Base-by-base conservation (phyloP, 2,797 vertebrate genomes). In the Dromococcyx pavoninus region DNA sequence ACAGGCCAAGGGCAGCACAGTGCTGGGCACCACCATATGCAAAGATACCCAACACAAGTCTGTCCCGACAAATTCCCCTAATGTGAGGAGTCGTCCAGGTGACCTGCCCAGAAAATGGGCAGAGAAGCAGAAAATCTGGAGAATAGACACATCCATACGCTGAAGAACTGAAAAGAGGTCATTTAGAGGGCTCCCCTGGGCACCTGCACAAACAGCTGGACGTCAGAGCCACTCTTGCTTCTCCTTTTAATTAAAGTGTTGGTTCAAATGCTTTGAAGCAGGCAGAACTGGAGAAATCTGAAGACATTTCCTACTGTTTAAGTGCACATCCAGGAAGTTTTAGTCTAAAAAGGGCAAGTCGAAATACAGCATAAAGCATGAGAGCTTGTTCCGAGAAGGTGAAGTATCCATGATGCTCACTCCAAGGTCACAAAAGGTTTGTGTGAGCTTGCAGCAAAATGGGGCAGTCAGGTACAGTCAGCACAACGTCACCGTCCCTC, bases 151-250 rank as follows among this genome's bases (percentile, higher is more conserved):
- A 30, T 77, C 39, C n/a, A 35, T 60, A 57, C 35, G 41, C 25
- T 56, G 22, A 57, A 30, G 62, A 86, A 88, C 23, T 2, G 8
- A 62, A 92, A 54, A 72, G n/a, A 75, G 58, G 67, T 60, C 37
- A 33, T 81, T 91, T 88, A 48, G 46, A 91, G 72, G 78, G 21
- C 61, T 66, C 51, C 44, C 35, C 39, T 15, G 16, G 27, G 66
- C 41, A 84, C 75, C 74, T 83, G 62, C 60, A 78, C 81, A 35
- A 91, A 85, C 69, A 95, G 83, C 37, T 84, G 86, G 74, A 85
- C 85, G 84, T 73, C 65, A 70, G 56, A 88, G 23, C 21, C 17
- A 22, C 56, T 60, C 41, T 56, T 67, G 30, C 35, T 76, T 78
- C 64, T 89, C 69, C 56, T 84, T 76, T 76, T 57, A 85, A 89